These are phyloP conservation scores for Myxocyprinus asiaticus DNA, from an alignment of 2,113 vertebrate genomes.

Conservation along the genomic window DNA sequence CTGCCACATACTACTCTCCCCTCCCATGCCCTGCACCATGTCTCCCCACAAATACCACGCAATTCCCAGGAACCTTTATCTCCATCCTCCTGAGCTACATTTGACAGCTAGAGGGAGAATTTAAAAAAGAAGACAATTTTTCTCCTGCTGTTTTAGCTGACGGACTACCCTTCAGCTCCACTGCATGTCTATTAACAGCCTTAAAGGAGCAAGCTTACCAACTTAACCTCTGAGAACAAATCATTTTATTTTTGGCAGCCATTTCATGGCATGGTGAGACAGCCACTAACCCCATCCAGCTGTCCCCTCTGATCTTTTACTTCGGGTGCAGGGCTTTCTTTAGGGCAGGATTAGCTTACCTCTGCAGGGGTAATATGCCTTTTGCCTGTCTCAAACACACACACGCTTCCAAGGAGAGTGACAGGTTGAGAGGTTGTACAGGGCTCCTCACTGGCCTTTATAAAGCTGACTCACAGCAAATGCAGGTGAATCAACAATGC, in stretches of 20 bases:
- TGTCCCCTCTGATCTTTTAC: slow-evolving; percentile 58
- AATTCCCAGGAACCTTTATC: slow-evolving; percentile 48
- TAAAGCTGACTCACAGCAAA: slow-evolving; percentile 6
- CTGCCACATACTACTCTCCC: slow-evolving; percentile 28
- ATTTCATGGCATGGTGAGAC: slow-evolving; percentile 48
- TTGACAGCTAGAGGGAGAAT: not conserved
- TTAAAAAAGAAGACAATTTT: slow-evolving; percentile 44
- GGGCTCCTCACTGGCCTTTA: slow-evolving; percentile 19
- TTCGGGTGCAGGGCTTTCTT: slow-evolving; percentile 53
- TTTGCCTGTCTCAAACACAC: slow-evolving; percentile 9
- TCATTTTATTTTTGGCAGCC: slow-evolving; percentile 62
- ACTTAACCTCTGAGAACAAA: slow-evolving; percentile 62
- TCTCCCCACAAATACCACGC: slow-evolving; percentile 37
- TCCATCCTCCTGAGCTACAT: slow-evolving; percentile 20
- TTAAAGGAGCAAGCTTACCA: slow-evolving; percentile 31
- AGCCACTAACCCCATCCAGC: slow-evolving; percentile 55
- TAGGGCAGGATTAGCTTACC: slow-evolving; percentile 57
- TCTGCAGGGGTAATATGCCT: slow-evolving; percentile 36
- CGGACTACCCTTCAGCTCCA: not conserved
- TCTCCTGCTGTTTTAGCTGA: slow-evolving; percentile 52
- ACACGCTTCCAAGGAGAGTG: slow-evolving; percentile 20
- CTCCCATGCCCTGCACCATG: not conserved
- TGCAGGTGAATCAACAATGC: slow-evolving; percentile 39
- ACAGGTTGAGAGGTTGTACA: slow-evolving; percentile 3
- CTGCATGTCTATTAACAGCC: slow-evolving; percentile 51